phyloP scores from a whole-genome alignment of 2,888 invertebrate genomes.

The Thymelicus acteon region DNA sequence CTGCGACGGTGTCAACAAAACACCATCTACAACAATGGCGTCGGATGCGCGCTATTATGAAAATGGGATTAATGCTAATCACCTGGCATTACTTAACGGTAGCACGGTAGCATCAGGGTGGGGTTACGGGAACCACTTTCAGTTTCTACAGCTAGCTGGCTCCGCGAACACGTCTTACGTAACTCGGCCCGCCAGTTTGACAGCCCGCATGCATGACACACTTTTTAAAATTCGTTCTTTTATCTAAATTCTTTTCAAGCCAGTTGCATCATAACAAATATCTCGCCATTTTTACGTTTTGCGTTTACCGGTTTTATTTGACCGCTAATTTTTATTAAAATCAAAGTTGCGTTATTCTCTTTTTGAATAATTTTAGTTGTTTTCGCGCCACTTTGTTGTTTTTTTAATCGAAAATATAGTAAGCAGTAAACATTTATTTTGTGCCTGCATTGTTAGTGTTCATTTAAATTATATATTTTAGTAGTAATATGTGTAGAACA shows the following conservation, averaged over 20 bases:
- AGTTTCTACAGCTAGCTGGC: slow-evolving; percentile 70
- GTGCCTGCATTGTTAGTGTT: slow-evolving; percentile 20
- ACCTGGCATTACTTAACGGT: slow-evolving; percentile 60
- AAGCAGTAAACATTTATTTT: slow-evolving; percentile 18
- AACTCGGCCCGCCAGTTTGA: slow-evolving; percentile 56
- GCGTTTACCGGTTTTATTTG: slow-evolving; percentile 23
- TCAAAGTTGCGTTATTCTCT: slow-evolving; percentile 26
- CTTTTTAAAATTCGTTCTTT: slow-evolving; percentile 56
- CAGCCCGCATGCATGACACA: slow-evolving; percentile 74
- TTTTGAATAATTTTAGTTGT: slow-evolving; percentile 20
- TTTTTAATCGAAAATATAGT: background rate
- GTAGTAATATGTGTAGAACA: slow-evolving; percentile 62
- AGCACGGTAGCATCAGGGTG: slow-evolving; percentile 57
- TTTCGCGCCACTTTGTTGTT: slow-evolving; percentile 46
- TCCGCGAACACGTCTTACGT: slow-evolving; percentile 64
- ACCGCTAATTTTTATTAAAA: slow-evolving; percentile 4
- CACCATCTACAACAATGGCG: slow-evolving; percentile 50
- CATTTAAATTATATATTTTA: slow-evolving; percentile 47
- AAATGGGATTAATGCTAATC: slow-evolving; percentile 67
- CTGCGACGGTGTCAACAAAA: slow-evolving; percentile 50
- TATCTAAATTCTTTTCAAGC: slow-evolving; percentile 41
- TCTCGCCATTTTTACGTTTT: slow-evolving; percentile 37
- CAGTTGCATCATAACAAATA: slow-evolving; percentile 38
- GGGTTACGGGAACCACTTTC: slow-evolving; percentile 69
- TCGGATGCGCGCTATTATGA: slow-evolving; percentile 49